Conservation (phyloP, 1,140 invertebrate genomes). For the Lepidurus apus region DNA sequence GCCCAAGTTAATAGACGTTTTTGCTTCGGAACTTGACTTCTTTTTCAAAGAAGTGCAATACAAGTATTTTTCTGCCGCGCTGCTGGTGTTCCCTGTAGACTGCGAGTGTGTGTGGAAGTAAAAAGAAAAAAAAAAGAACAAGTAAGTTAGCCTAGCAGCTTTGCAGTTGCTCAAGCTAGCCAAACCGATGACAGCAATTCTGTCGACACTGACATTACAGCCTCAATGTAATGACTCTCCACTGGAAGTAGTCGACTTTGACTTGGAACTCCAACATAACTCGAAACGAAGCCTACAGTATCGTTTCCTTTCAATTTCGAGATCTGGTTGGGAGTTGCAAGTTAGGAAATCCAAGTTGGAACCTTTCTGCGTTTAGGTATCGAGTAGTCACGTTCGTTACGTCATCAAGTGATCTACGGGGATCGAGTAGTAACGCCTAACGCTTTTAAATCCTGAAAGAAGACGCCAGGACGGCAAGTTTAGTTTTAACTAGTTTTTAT, state of each 20-base stretch:
- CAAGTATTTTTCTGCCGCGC: not conserved
- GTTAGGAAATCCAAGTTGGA: too few relatives aligned
- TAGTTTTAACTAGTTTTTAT: too few relatives aligned
- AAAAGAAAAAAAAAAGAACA: not conserved
- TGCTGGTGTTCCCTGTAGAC: not conserved
- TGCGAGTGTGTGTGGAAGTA: not conserved
- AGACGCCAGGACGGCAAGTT: too few relatives aligned
- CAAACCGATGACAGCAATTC: conserved; percentile 18
- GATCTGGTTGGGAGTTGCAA: too few relatives aligned
- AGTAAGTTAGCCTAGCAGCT: not conserved
- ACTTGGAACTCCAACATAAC: not conserved
- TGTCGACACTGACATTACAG: not conserved
- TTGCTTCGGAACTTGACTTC: not conserved
- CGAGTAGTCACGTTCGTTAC: too few relatives aligned
- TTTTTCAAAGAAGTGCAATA: not conserved
- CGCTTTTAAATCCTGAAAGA: too few relatives aligned
- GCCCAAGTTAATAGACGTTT: conserved; percentile 9
- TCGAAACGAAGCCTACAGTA: too few relatives aligned
- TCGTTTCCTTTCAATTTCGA: too few relatives aligned
- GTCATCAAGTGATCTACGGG: too few relatives aligned
- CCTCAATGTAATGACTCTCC: not conserved
- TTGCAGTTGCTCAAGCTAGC: conserved; percentile 13
- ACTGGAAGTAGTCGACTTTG: not conserved
- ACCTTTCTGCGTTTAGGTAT: too few relatives aligned
- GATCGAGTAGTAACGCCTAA: too few relatives aligned